Base-by-base conservation (phyloP, 2,888 invertebrate species). In the Thelaira solivaga region DNA sequence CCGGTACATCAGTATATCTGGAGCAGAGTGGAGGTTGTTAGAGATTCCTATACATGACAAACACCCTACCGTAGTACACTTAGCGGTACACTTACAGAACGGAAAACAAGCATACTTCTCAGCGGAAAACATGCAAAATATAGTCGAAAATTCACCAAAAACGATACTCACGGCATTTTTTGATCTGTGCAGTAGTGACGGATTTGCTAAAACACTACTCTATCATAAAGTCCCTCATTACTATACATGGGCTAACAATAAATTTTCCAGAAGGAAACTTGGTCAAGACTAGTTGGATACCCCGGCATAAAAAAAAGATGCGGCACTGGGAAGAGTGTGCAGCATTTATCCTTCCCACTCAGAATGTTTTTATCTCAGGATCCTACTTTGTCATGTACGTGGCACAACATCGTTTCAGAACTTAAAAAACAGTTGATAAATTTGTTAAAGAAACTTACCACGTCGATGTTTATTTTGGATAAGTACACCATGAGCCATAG, bases 21-120 rank as follows among this genome's bases (percentile, higher is more conserved):
- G 64, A 51, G 62, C 59, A n/a, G 61, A 65, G 2, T 73, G 65
- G 57, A 16, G 57, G 41, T 59, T 75, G 13, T 55, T 55, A 36
- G n/a, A 31, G 4, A 47, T 62, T 29, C 61, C 62, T 5, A 62
- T 68, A 10, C 68, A 75, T 24, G 39, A 69, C 8, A 34, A 51
- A 39, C 18, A 57, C 47, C 55, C 57, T 11, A 16, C 57, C 16
- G 51, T 61, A 11, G 10, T 67, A 5, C 68, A 68, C 26, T 36
- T 68, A 4, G 57, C 65, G 11, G 41, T 68, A 1, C 51, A 65
- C 16, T 49, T 64, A 16, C 47, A 76, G 24, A 55, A 39, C 10
- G 7, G 24, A 4, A 36, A 55, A 24, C n/a, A 24, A 10, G 26
- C 18, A 13, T 55, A 55, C 10, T 73, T 73, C 24, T 8, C 34